Percentiles rank a stretch among this genome's conserved stretches.
Evolutionary conservation across 2,797 vertebrate species (phyloP).

Genomic region (Cossypha heuglini): DNA sequence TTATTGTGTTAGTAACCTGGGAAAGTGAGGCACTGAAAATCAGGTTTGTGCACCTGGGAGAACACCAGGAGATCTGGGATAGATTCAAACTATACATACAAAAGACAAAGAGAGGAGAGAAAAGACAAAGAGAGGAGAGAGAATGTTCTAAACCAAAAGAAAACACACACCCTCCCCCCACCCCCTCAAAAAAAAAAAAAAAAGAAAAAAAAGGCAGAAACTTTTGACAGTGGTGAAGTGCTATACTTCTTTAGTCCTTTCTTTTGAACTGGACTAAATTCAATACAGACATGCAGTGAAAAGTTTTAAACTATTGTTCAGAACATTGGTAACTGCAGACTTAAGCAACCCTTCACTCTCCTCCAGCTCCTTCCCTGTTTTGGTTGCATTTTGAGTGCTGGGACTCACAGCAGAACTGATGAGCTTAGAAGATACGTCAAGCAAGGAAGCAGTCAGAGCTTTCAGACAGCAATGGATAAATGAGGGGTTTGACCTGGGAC

Average conservation of each 20-base stretch:
- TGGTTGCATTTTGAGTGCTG: background rate
- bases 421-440: background rate
- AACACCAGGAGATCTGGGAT: background rate
- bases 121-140: background rate
- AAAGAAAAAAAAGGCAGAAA: background rate
- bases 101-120: background rate
- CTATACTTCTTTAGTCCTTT: background rate
- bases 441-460: background rate
- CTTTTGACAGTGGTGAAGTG: background rate
- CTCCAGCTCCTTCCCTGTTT: background rate
- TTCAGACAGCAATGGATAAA: background rate
- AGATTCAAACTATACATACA: background rate
- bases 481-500: background rate
- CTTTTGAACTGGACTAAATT: background rate
- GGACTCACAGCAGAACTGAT: background rate
- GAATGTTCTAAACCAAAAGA: background rate
- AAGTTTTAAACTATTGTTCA: background rate
- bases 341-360: background rate
- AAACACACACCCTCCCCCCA: rapidly evolving
- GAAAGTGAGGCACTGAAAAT: background rate
- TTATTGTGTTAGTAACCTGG: background rate
- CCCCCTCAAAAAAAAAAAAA: no score
- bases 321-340: background rate
- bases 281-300: background rate
- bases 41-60: background rate